A percentile compares a stretch with the other conserved stretches of the same genome.
Conservation (phyloP, 2,113 vertebrate species). For the Passerina amoena region DNA sequence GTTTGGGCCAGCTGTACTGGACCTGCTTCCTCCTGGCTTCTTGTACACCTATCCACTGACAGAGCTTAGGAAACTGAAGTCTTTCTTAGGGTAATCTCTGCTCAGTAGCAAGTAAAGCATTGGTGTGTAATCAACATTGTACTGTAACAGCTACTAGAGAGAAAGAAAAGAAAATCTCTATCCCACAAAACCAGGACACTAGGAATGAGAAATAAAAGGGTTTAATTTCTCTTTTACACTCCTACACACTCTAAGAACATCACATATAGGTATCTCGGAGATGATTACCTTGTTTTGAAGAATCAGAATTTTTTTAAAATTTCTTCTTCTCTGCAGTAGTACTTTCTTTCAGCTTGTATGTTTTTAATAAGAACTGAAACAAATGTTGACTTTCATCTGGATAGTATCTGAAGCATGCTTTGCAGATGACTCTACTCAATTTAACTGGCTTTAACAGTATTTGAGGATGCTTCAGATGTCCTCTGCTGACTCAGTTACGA, state of each 20-base stretch:
- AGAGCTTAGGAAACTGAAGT: not conserved
- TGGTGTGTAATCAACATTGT: not conserved
- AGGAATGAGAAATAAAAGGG: not conserved
- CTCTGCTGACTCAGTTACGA: not conserved
- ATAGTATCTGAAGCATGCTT: not conserved
- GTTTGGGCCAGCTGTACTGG: not conserved
- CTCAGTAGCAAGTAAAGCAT: not conserved
- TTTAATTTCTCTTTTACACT: not conserved
- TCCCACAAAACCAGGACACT: not conserved
- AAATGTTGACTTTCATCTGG: not conserved
- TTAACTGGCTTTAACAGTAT: not conserved
- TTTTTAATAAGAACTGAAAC: not conserved
- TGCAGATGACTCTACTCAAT: not conserved
- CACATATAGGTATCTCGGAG: not conserved
- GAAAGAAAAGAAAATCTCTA: not conserved
- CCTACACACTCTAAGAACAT: not conserved
- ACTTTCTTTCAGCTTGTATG: not conserved
- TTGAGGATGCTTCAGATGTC: not conserved
- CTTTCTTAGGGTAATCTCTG: not conserved
- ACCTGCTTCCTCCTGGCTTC: not conserved
- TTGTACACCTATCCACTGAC: not conserved
- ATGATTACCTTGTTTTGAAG: not conserved
- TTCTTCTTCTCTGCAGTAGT: not conserved
- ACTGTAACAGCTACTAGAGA: not conserved
- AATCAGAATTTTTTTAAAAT: not conserved